Base-by-base conservation (phyloP, 2,113 vertebrate genomes). In the Spheniscus mendiculus region DNA sequence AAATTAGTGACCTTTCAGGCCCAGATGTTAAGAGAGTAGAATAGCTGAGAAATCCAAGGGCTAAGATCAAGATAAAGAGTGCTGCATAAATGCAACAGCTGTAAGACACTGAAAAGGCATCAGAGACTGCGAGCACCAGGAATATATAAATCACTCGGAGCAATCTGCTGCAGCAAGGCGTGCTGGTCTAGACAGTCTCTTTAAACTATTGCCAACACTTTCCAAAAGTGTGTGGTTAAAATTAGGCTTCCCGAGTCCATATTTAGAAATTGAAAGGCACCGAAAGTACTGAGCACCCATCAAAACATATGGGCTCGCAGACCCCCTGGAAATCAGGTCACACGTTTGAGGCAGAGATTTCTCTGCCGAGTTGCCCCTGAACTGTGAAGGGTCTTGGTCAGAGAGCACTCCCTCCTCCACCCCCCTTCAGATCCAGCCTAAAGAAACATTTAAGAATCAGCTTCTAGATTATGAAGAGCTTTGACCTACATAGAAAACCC, bases 51-150 rank as follows among this genome's bases (percentile, higher is more conserved):
- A 97, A 94, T 95, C 77, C 69, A 26, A 95, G 95, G 96, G 83
- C 87, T 93, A 94, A 97, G 95, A 97, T 97, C 92, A 88, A 97
- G 95, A 94, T 97, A 96, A 96, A 97, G 96, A 97, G 97, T 56
- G 93, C 97, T 94, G 94, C 78, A 81, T 96, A 95, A 88, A 90
- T 73, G 87, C 81, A 87, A 87, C 88, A 83, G 92, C 78, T 81
- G 97, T 78, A 95, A 89, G 82, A 93, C 87, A 86, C 94, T 92
- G 69, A 89, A 97, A 93, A 97, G 93, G 93, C 96, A 95, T 82
- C 88, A 65, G 95, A 97, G 93, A 25, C 34, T 34, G 58, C 5
- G 47, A 95, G 94, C 94, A 91, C 90, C 90, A 96, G 92, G 96
- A 94, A 98, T 92, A 27, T 71, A 96, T 85, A 88, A 92, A 80